Evolutionary conservation across 2,797 vertebrate genomes (phyloP).

Genomic region (Coranthus polyacanthus): DNA sequence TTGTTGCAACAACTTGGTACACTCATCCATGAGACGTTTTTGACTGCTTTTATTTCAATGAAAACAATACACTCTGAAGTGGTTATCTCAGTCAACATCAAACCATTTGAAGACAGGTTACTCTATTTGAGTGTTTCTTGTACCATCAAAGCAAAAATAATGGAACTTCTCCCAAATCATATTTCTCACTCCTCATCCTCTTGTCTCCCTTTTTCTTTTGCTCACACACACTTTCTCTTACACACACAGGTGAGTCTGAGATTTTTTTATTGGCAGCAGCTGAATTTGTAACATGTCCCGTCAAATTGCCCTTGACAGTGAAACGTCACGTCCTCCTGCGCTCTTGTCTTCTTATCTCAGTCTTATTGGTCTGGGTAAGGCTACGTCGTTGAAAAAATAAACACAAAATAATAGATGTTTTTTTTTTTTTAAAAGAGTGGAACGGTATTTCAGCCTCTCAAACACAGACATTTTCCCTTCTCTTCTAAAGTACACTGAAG

Average conservation of each 20-base stretch:
- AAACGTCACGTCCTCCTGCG: too few species aligned
- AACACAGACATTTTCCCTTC: slow-evolving; percentile 6
- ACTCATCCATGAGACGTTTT: slow-evolving; percentile 24
- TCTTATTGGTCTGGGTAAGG: slow-evolving; percentile 37
- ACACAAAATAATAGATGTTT: slow-evolving; percentile 30
- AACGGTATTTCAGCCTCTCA: slow-evolving; percentile 16
- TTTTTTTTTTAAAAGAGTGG: background rate
- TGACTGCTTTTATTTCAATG: slow-evolving; percentile 48
- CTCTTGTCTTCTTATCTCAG: background rate
- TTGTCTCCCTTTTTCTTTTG: background rate
- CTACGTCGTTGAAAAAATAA: slow-evolving; percentile 4
- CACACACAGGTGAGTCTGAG: slow-evolving; percentile 16
- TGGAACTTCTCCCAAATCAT: slow-evolving; percentile 40
- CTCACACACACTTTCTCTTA: background rate
- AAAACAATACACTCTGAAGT: slow-evolving; percentile 35
- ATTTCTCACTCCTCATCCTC: slow-evolving; percentile 1
- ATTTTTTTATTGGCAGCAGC: slow-evolving; percentile 18
- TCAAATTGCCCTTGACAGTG: slow-evolving; percentile 39
- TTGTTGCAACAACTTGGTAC: slow-evolving; percentile 7
- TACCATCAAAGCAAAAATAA: slow-evolving; percentile 40
- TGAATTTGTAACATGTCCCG: slow-evolving; percentile 16
- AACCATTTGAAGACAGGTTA: slow-evolving; percentile 31
- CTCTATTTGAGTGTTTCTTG: slow-evolving; percentile 19
- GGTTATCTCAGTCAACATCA: slow-evolving; percentile 58
- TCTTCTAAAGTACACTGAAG: background rate